A percentile compares a stretch with the other conserved stretches of the same genome.
These are phyloP conservation scores for Encarsia formosa DNA, from an alignment of 2,888 invertebrate genomes.

Conservation along the genomic window DNA sequence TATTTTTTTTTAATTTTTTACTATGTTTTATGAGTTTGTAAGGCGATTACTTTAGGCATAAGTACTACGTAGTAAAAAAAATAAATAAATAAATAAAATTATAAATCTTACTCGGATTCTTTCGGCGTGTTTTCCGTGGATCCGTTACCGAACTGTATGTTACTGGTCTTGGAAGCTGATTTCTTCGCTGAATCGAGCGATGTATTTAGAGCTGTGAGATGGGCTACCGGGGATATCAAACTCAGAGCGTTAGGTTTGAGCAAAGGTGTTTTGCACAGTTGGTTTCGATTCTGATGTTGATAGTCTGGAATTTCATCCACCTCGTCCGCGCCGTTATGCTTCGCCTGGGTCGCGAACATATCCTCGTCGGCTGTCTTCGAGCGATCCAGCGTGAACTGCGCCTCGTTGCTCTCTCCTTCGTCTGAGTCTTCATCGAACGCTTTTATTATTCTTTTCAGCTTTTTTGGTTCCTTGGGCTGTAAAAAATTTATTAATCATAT, in stretches of 20 bases:
- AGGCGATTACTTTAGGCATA: no score
- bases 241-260: constrained; percentile 34
- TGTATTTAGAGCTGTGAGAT: constrained; percentile 46
- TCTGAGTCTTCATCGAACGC: constrained; percentile 35
- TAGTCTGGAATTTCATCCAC: constrained; percentile 24
- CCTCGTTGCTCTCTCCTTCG: background rate
- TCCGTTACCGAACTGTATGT: constrained; percentile 7
- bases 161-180: constrained; percentile 10
- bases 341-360: constrained; percentile 30
- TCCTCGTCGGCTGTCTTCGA: constrained; percentile 32
- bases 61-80: no score
- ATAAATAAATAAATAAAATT: no score
- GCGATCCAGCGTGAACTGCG: constrained; percentile 16
- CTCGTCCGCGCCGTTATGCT: constrained; percentile 26
- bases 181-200: constrained; percentile 28
- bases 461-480: constrained; percentile 24
- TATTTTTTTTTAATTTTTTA: no score
- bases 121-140: constrained; percentile 25
- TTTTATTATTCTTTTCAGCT: constrained; percentile 36
- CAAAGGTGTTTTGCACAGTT: constrained; percentile 36
- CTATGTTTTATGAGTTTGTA: no score
- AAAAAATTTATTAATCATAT: background rate
- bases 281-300: constrained; percentile 26
- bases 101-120: constrained; percentile 14
- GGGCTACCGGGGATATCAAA: constrained; percentile 53